Conservation (phyloP, 30 jellyfish, hydroid and myxozoan genomes). For the Aurelia sp. region DNA sequence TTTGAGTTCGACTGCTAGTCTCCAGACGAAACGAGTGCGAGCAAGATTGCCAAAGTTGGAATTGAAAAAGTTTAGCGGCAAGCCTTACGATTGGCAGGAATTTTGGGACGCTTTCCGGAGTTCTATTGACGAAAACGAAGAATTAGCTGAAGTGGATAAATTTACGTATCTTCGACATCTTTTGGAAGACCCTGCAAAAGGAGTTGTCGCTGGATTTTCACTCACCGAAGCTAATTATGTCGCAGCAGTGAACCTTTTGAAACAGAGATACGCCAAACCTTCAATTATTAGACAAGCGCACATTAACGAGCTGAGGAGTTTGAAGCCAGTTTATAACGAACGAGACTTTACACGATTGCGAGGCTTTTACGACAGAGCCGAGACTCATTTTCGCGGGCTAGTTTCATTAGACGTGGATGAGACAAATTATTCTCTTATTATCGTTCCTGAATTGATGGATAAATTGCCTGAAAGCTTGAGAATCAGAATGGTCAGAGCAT, state of each 20-base stretch:
- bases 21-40: constrained; percentile 3
- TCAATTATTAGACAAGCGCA: constrained; percentile 10
- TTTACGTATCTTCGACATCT: constrained; percentile 11
- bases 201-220: constrained; percentile 34
- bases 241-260: constrained; percentile 30
- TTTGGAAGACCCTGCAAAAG: constrained; percentile 40
- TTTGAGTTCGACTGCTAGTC: too few species aligned
- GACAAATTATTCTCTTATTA: too few species aligned
- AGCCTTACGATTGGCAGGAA: constrained; percentile 46
- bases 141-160: constrained; percentile 30
- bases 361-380: too few species aligned
- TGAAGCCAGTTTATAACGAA: too few species aligned
- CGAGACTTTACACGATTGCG: too few species aligned
- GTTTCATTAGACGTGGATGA: too few species aligned
- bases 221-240: constrained; percentile 55
- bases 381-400: too few species aligned
- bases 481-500: too few species aligned
- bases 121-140: constrained; percentile 24
- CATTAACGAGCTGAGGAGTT: too few species aligned
- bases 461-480: too few species aligned
- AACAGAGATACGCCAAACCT: constrained; percentile 42
- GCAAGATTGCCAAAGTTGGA: constrained; percentile 45
- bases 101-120: constrained; percentile 52
- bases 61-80: constrained; percentile 32
- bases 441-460: too few species aligned